Conservation (phyloP, 2,113 vertebrate species). For the Anolis sagrei region DNA sequence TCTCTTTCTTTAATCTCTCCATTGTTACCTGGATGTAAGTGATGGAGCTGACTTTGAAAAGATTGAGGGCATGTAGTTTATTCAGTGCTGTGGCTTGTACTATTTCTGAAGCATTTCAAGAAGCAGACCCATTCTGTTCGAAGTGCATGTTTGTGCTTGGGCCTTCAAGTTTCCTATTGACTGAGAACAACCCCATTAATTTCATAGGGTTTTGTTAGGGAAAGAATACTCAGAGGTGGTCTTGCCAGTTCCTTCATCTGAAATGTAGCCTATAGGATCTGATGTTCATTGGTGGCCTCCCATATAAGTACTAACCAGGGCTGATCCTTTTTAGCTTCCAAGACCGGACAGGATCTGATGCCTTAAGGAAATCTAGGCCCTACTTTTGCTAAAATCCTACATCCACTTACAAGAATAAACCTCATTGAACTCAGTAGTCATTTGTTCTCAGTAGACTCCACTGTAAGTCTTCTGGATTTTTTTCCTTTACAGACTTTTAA, state of each 20-base stretch:
- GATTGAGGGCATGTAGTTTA: background rate
- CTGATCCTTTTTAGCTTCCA: too few relatives aligned
- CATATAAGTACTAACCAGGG: too few relatives aligned
- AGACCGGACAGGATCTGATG: too few relatives aligned
- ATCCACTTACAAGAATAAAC: background rate
- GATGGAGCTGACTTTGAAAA: background rate
- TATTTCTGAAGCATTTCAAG: background rate
- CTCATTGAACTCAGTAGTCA: background rate
- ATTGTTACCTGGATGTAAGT: slow-evolving; percentile 8
- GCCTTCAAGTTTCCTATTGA: too few relatives aligned
- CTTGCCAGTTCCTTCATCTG: too few relatives aligned
- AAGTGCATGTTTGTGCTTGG: background rate
- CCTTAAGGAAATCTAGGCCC: too few relatives aligned
- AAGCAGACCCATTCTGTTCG: background rate
- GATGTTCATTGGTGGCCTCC: too few relatives aligned
- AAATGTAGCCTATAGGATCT: too few relatives aligned
- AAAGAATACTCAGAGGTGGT: too few relatives aligned
- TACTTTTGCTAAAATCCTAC: background rate
- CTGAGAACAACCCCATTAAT: too few relatives aligned
- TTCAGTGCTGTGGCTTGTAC: background rate
- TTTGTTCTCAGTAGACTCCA: background rate
- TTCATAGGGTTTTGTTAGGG: too few relatives aligned
- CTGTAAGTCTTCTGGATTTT: background rate
- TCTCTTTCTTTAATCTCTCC: background rate
- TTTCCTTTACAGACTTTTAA: background rate